phyloP scores from a whole-genome alignment of 37 sponge, comb jelly and placozoan species.

The Ephydatia muelleri region DNA sequence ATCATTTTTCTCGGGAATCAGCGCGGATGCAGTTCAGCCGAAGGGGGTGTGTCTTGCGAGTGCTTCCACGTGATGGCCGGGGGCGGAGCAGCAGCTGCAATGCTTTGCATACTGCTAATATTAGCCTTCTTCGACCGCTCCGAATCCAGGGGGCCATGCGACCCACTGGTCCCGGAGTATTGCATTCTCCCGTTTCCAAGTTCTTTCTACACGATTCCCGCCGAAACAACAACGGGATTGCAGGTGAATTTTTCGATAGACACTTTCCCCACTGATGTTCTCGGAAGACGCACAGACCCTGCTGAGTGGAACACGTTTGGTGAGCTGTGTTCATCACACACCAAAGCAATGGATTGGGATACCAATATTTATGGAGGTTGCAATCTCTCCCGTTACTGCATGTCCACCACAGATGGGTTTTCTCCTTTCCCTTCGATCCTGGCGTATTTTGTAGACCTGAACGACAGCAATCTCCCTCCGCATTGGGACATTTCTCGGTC shows the following conservation, averaged over 20 bases:
- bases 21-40: neutral
- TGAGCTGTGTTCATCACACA: conserved; percentile 3
- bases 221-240: conserved; percentile 45
- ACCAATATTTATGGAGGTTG: neutral
- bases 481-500: conserved; percentile 72
- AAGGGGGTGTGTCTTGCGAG: neutral
- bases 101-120: neutral
- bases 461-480: conserved; percentile 59
- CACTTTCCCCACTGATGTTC: conserved; percentile 36
- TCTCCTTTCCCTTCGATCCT: conserved; percentile 76
- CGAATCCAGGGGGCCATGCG: conserved; percentile 50
- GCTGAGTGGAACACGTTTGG: conserved; percentile 73
- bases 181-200: conserved; percentile 77
- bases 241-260: conserved; percentile 38
- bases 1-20: neutral
- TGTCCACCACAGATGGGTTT: conserved; percentile 66
- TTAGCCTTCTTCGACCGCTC: too few species aligned
- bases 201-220: conserved; percentile 56
- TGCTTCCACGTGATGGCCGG: neutral
- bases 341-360: neutral
- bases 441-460: conserved; percentile 65
- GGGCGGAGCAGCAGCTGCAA: neutral
- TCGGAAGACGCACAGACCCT: conserved; percentile 39
- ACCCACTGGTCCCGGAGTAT: conserved; percentile 75
- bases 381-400: neutral